phyloP scores from a whole-genome alignment of 2,888 invertebrate genomes.

The Pachydiplax longipennis region DNA sequence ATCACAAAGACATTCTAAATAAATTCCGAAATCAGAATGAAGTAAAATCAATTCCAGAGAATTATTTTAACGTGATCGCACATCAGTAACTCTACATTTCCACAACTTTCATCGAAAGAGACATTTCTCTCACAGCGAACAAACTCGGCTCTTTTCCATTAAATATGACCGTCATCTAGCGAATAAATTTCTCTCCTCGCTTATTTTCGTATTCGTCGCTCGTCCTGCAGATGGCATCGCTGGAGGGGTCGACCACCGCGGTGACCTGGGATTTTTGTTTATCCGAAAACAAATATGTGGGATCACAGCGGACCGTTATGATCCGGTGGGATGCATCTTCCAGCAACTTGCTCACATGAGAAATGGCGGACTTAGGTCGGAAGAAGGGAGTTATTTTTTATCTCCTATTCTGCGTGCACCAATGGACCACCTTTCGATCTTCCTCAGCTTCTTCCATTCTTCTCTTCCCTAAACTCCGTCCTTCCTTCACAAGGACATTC shows the following conservation, averaged over 20 bases:
- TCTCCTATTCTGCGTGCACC: background rate
- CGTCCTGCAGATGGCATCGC: slow-evolving; percentile 26
- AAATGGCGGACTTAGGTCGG: slow-evolving; percentile 1
- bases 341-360: background rate
- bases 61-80: too few relatives aligned
- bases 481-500: background rate
- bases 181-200: background rate
- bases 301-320: slow-evolving; percentile 19
- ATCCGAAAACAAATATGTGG: slow-evolving; percentile 39
- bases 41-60: too few relatives aligned
- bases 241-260: background rate
- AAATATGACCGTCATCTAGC: background rate
- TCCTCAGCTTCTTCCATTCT: background rate
- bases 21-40: too few relatives aligned
- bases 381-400: background rate
- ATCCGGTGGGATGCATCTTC: background rate
- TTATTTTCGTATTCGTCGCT: background rate
- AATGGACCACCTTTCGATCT: background rate
- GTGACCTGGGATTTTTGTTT: slow-evolving; percentile 12
- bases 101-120: background rate
- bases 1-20: too few relatives aligned
- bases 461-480: background rate
- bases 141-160: background rate
- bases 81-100: background rate
- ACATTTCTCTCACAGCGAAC: background rate